Evolutionary conservation across 2,888 invertebrate genomes (phyloP).

Genomic region (Galerucella nymphaeae): DNA sequence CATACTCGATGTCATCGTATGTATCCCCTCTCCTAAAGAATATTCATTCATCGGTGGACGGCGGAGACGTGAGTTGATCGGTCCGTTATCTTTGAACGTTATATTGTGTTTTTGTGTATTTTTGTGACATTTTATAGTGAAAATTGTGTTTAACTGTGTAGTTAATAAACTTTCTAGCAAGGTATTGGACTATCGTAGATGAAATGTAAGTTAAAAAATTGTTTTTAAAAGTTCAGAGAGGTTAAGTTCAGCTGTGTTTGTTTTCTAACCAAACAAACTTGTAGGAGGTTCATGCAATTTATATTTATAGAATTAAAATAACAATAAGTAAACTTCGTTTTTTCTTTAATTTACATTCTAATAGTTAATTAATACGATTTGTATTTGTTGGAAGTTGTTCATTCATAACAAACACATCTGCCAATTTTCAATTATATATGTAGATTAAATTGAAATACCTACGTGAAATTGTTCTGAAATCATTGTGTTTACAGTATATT

Average conservation of each 20-base stretch:
- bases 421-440: slow-evolving; percentile 28
- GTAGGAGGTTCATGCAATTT: slow-evolving; percentile 21
- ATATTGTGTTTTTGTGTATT: slow-evolving; percentile 51
- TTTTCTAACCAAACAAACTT: slow-evolving; percentile 45
- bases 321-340: not conserved
- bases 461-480: slow-evolving; percentile 19
- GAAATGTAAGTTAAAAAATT: slow-evolving; percentile 36
- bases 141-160: slow-evolving; percentile 35
- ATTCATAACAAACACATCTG: slow-evolving; percentile 21
- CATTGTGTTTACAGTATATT: slow-evolving; percentile 18
- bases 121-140: slow-evolving; percentile 40
- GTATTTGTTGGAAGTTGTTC: not conserved
- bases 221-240: slow-evolving; percentile 37
- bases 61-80: slow-evolving; percentile 52
- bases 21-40: slow-evolving; percentile 41
- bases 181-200: slow-evolving; percentile 25
- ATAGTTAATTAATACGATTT: not conserved
- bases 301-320: slow-evolving; percentile 14
- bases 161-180: not conserved
- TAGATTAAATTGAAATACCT: slow-evolving; percentile 12
- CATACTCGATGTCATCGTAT: slow-evolving; percentile 16
- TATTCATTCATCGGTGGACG: slow-evolving; percentile 58
- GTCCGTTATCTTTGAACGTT: slow-evolving; percentile 56
- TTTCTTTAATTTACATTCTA: not conserved
- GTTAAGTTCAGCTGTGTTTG: slow-evolving; percentile 45